Evolutionary conservation across 2,888 invertebrate species (phyloP), one percentile per base, ranked within the genome.

Genomic region (Branchinecta sandiegonensis): DNA sequence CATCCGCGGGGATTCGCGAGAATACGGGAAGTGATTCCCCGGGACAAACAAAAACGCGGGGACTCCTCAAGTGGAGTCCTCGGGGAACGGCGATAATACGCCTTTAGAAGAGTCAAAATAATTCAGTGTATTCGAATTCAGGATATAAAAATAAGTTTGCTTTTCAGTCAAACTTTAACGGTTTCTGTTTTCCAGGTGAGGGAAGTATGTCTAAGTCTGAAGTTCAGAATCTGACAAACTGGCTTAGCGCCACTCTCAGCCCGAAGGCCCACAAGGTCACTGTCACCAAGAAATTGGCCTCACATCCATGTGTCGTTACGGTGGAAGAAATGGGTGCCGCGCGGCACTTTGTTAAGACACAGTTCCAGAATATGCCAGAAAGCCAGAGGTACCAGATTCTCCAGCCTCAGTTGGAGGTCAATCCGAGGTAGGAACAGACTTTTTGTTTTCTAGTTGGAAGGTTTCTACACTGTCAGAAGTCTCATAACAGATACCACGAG

Each of bases 271-370:
- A 86, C 65, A 85, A 87, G 70, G 88, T 94, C 0, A 88, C 88
- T 76, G 86, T 88, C 2, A 96, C 95, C 0, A 85, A 84, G 48
- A 85, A 90, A 69, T 80, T 96, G 64, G 91, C 91, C 73, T 83
- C 85, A 1, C 93, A 97, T 80, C 96, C 97, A 0, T 96, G 95
- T 77, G 90, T 95, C 1, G 85, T 97, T 3, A 94, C 94, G 0
- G 94, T 96, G 0, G 90, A 90, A 73, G 95, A 97, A 79, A 95
- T 96, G 94, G 95, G 92, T 0, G 90, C 94, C 2, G 95, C 96
- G 0, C 82, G 97, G 65, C 95, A 96, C 78, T 95, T 96, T 75
- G 86, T 96, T 68, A 84, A 90, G 68, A 93, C 94, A 0, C 91
- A 94, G 75, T 87, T 92, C 68, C 86, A 87, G 73, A 85, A 84